These are phyloP conservation scores for Caenorhabditis doughertyi DNA, from an alignment of 2,888 invertebrate species.

Conservation along the genomic window DNA sequence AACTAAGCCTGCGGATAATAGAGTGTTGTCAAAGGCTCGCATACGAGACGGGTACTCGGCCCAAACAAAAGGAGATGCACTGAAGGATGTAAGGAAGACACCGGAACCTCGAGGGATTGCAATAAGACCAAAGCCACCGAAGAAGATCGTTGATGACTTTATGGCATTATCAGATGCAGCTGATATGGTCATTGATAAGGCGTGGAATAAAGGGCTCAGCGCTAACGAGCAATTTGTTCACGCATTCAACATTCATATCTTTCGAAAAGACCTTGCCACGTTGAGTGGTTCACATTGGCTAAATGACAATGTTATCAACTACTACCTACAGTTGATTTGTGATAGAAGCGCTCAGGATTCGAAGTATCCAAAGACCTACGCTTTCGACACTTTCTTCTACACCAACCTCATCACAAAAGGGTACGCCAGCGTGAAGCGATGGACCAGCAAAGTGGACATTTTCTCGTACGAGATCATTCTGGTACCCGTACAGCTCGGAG, in stretches of 20 bases:
- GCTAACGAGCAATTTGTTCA: constrained; percentile 71
- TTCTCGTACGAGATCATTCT: constrained; percentile 91
- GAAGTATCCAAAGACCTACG: constrained; percentile 85
- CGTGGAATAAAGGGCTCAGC: constrained; percentile 65
- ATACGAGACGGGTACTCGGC: constrained; percentile 32
- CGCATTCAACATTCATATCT: constrained; percentile 83
- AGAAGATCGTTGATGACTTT: constrained; percentile 28
- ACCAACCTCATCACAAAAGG: constrained; percentile 90
- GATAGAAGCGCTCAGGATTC: constrained; percentile 87
- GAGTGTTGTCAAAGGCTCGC: constrained; percentile 28
- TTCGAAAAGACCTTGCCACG: constrained; percentile 90
- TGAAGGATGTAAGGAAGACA: constrained; percentile 9
- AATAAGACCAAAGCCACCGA: constrained; percentile 44
- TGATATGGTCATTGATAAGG: constrained; percentile 53
- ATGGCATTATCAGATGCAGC: constrained; percentile 71
- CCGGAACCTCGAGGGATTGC: constrained; percentile 56
- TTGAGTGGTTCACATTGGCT: constrained; percentile 92
- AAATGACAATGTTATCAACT: constrained; percentile 94
- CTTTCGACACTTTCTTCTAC: constrained; percentile 97
- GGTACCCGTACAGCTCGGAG: constrained; percentile 91
- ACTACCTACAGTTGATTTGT: constrained; percentile 94
- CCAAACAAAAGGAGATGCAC: constrained; percentile 27
- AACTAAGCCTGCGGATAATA: constrained; percentile 1
- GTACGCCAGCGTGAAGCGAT: constrained; percentile 89
- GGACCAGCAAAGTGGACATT: constrained; percentile 90